A percentile compares a stretch with the other conserved stretches of the same genome.
These are phyloP conservation scores for Protodeltote pygarga DNA, from an alignment of 2,888 invertebrate genomes.

Conservation along the genomic window DNA sequence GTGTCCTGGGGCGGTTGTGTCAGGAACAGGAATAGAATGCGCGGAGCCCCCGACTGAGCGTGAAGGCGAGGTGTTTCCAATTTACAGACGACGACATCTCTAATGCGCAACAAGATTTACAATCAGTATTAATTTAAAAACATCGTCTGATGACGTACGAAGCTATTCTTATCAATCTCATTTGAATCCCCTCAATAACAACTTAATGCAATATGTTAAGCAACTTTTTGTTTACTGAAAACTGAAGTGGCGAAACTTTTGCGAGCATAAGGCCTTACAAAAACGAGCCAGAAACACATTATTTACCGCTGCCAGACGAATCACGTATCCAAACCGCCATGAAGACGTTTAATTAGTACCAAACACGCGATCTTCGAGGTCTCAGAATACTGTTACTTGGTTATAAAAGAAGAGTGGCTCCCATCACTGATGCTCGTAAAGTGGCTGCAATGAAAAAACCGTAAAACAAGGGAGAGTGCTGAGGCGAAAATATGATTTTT, in stretches of 20 bases:
- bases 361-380: conserved; percentile 77
- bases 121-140: conserved; percentile 79
- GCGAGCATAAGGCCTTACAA: conserved; percentile 49
- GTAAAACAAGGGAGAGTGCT: conserved; percentile 76
- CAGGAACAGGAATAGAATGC: conserved; percentile 81
- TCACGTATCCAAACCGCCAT: conserved; percentile 68
- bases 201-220: conserved; percentile 27
- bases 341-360: conserved; percentile 80
- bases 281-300: conserved; percentile 66
- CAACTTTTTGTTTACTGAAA: conserved; percentile 35
- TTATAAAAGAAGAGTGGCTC: conserved; percentile 72
- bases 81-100: conserved; percentile 68
- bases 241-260: conserved; percentile 45
- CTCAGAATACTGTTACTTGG: conserved; percentile 69
- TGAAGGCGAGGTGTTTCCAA: conserved; percentile 77
- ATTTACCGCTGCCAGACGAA: conserved; percentile 70
- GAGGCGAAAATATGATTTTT: conserved; percentile 78
- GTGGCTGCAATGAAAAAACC: conserved; percentile 80
- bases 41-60: conserved; percentile 63
- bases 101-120: conserved; percentile 78
- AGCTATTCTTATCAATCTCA: conserved; percentile 68
- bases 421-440: conserved; percentile 78
- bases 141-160: conserved; percentile 71
- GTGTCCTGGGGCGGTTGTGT: conserved; percentile 67
- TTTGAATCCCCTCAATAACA: conserved; percentile 50